Percentiles rank a stretch among this genome's conserved stretches.
Evolutionary conservation across 2,113 vertebrate genomes (phyloP).

Genomic region (Megalops atlanticus): DNA sequence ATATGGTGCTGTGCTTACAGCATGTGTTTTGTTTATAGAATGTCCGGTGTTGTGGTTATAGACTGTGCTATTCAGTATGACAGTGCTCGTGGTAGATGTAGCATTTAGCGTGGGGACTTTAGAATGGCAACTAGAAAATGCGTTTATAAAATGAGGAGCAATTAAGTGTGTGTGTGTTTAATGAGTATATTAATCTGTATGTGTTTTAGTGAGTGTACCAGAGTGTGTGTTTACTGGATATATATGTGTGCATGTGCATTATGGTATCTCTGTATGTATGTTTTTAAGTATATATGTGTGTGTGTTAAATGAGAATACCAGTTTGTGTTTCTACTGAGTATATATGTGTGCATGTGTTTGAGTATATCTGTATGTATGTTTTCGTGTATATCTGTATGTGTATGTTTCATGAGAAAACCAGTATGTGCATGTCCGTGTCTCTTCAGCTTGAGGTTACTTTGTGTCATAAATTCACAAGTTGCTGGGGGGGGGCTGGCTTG

Average conservation of each 20-base stretch:
- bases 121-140: no score
- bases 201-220: no score
- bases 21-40: no score
- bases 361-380: not conserved
- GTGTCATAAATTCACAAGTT: constrained; percentile 8
- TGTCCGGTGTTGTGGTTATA: no score
- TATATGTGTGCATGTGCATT: not conserved
- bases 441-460: not conserved
- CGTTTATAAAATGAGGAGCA: no score
- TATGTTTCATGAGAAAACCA: not conserved
- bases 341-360: not conserved
- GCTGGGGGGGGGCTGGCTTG: not conserved
- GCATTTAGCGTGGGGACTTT: no score
- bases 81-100: no score
- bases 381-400: not conserved
- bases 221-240: not conserved
- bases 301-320: not conserved
- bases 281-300: not conserved
- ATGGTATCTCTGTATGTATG: not conserved
- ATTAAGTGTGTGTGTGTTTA: no score
- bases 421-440: not conserved
- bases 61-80: no score
- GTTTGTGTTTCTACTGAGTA: not conserved
- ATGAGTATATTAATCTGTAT: no score
- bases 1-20: no score